phyloP scores from a whole-genome alignment of 2,113 vertebrate genomes.

The Genyomyrus donnyi region DNA sequence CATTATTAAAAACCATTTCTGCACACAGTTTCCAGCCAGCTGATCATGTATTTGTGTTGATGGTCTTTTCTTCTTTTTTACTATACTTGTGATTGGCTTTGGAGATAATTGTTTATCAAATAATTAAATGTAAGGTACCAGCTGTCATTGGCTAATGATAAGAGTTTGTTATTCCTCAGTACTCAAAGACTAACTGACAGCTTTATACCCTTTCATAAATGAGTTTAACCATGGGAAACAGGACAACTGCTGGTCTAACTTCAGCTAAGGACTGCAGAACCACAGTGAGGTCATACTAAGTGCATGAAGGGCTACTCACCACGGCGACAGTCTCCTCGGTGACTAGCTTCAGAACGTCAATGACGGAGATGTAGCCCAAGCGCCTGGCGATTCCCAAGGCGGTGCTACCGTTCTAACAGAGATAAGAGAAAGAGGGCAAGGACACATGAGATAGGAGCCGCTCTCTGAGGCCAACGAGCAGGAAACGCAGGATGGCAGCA shows the following conservation, averaged over 20 bases:
- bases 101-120: not conserved
- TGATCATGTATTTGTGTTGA: not conserved
- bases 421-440: conserved; percentile 1
- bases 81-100: not conserved
- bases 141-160: not conserved
- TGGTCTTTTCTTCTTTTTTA: not conserved
- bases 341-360: conserved; percentile 89
- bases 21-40: not conserved
- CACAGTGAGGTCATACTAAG: not conserved
- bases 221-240: not conserved
- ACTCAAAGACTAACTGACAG: not conserved
- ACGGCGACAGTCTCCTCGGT: conserved; percentile 72
- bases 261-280: not conserved
- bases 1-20: not conserved
- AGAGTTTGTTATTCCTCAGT: not conserved
- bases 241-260: not conserved
- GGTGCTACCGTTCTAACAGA: conserved; percentile 80
- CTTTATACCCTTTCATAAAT: not conserved
- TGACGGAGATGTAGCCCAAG: conserved; percentile 95
- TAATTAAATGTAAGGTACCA: not conserved
- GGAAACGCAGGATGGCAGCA: not conserved
- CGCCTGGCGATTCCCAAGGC: conserved; percentile 89
- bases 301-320: conserved; percentile 54
- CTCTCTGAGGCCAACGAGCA: not conserved
- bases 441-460: not conserved